Evolutionary conservation across 2,888 invertebrate species (phyloP), one percentile per base, ranked within the genome.

Genomic region (Agrochola lychnidis): DNA sequence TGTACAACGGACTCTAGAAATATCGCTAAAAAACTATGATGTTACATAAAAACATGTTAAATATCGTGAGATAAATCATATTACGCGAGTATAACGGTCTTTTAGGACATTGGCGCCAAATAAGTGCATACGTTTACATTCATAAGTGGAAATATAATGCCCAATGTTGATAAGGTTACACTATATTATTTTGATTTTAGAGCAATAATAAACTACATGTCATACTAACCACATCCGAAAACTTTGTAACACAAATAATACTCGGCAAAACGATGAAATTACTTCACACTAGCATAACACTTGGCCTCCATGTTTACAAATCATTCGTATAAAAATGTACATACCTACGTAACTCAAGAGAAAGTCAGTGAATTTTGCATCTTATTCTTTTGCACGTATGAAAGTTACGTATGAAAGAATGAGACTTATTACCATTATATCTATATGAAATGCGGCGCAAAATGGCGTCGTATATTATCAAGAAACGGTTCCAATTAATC

Each of bases 281-380:
- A 91, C 88, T 93, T 91, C 88, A 93, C 91, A 90, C 89, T 90
- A 91, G 89, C 91, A 92, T 89, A 93, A 93, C 93, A 94, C 94
- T 94, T 93, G 92, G 94, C 96, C 95, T 94, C 96, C 96, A 96
- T 96, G 96, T 96, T 96, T 96, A 96, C 96, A 96, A 96, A 95
- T 96, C 93, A 93, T 94, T 95, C 93, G 90, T 92, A 92, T 92
- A 94, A 95, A 94, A 95, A 92, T 91, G 87, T 91, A 88, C 86
- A 84, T 90, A 90, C 72, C 84, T 91, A 92, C 88, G 78, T 89
- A 91, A 92, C 86, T 87, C 89, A 92, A 92, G 95, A 95, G 95
- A 95, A 95, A 95, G 95, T 94, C 90, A 87, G 92, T 90, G 89
- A 93, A 93, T 93, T 87, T 83, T 91, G 84, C 89, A 90, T 89